A percentile compares a stretch with the other conserved stretches of the same genome.
These are phyloP conservation scores for Drosophila fungiperda DNA, from an alignment of 2,888 invertebrate genomes.

Conservation along the genomic window DNA sequence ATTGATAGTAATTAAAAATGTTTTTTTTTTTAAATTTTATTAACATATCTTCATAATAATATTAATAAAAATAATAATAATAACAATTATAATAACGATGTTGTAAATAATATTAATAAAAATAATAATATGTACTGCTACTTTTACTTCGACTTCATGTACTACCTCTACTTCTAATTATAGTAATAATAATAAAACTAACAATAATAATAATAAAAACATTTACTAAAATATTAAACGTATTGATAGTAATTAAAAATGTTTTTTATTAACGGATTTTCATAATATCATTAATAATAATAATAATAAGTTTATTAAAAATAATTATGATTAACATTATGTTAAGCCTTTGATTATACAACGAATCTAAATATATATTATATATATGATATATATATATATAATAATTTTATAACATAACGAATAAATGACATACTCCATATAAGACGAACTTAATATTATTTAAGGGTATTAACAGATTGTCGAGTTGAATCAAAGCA, in stretches of 20 bases:
- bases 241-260: too few relatives aligned
- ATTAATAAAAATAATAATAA: not conserved
- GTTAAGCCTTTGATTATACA: constrained; percentile 30
- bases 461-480: not conserved
- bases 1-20: not conserved
- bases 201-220: too few relatives aligned
- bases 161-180: too few relatives aligned
- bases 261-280: too few relatives aligned
- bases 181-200: too few relatives aligned
- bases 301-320: not conserved
- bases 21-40: not conserved
- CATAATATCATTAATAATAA: not conserved
- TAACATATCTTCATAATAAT: too few relatives aligned
- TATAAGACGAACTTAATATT: not conserved
- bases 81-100: too few relatives aligned
- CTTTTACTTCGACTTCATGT: too few relatives aligned
- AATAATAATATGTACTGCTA: constrained; percentile 8
- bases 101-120: not conserved
- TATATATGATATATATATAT: too few relatives aligned
- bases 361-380: too few relatives aligned
- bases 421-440: not conserved
- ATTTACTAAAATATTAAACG: too few relatives aligned
- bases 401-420: not conserved
- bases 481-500: not conserved
- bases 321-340: constrained; percentile 20